A percentile compares a stretch with the other conserved stretches of the same genome.
These are phyloP conservation scores for Gadopsis bispinosus DNA, from an alignment of 2,797 vertebrate species.

Conservation along the genomic window DNA sequence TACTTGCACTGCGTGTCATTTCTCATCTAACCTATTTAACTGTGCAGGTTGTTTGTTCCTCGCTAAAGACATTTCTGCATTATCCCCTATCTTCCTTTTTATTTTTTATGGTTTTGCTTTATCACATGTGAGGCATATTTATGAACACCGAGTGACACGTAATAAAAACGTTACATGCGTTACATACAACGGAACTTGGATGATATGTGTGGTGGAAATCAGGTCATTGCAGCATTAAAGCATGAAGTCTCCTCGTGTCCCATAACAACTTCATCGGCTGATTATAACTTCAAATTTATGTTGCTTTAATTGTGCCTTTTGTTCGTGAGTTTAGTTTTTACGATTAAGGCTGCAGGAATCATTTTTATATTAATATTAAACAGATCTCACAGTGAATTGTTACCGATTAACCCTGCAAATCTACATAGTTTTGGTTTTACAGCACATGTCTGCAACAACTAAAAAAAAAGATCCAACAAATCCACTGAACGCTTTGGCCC, in stretches of 20 bases:
- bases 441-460: neutral
- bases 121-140: neutral
- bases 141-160: neutral
- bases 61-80: neutral
- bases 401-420: neutral
- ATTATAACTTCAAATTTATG: neutral
- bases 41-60: conserved; percentile 18
- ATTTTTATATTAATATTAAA: neutral
- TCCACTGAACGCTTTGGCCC: neutral
- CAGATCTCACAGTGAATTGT: too few relatives aligned
- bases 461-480: neutral
- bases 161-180: neutral
- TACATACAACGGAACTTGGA: neutral
- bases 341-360: neutral
- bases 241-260: too few relatives aligned
- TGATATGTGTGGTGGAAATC: neutral
- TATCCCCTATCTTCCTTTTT: neutral
- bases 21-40: conserved; percentile 15
- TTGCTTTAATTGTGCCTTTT: neutral
- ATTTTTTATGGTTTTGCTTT: neutral
- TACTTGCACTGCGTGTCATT: neutral
- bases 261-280: neutral
- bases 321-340: neutral
- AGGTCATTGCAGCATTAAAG: neutral
- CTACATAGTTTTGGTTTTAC: neutral